Evolutionary conservation across 2,797 vertebrate species (phyloP).

Genomic region (Clarias fuscus): DNA sequence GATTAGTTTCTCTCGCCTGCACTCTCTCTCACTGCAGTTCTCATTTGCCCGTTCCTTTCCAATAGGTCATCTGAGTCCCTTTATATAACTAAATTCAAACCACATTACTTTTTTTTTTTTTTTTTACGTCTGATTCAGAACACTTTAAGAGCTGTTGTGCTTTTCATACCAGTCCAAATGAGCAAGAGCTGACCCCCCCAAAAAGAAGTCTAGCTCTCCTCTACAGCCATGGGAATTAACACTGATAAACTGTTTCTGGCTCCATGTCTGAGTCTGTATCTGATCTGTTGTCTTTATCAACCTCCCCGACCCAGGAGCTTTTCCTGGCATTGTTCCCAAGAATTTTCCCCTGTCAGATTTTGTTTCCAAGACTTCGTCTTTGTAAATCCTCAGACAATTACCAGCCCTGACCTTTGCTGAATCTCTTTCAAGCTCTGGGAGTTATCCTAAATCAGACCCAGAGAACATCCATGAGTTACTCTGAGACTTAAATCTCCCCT

Average conservation of each 20-base stretch:
- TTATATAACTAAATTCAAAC: neutral
- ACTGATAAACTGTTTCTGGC: neutral
- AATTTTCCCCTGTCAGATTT: conserved; percentile 20
- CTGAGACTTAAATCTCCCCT: neutral
- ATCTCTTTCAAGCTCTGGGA: neutral
- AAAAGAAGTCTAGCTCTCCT: neutral
- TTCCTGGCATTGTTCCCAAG: conserved; percentile 2
- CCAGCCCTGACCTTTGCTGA: conserved; percentile 5
- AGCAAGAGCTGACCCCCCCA: neutral
- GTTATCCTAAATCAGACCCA: conserved; percentile 12
- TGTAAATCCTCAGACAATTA: conserved; percentile 19
- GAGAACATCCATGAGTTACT: neutral
- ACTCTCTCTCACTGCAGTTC: neutral
- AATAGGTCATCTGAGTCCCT: neutral
- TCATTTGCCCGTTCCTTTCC: neutral
- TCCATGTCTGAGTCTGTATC: neutral
- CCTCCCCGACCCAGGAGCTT: neutral
- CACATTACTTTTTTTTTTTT: neutral
- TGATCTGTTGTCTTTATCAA: conserved; percentile 11
- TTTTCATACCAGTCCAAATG: neutral
- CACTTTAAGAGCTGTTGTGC: neutral
- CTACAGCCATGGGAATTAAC: neutral
- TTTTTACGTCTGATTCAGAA: neutral
- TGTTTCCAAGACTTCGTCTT: neutral
- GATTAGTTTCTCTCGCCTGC: neutral